These are phyloP conservation scores for Ectropis grisescens DNA, from an alignment of 1,140 invertebrate species.

Conservation along the genomic window DNA sequence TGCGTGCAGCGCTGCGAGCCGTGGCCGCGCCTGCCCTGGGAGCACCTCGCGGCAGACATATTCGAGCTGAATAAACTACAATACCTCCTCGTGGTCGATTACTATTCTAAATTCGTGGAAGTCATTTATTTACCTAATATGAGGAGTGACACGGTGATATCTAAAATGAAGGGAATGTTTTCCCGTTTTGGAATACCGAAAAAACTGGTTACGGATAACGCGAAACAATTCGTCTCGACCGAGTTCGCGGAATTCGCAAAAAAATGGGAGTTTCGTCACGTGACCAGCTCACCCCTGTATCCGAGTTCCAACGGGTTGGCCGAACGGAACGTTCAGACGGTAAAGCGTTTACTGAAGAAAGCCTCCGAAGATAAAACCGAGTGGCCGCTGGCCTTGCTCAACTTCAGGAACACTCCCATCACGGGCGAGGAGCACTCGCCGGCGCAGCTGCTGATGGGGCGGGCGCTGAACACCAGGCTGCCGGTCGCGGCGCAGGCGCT, in stretches of 20 bases:
- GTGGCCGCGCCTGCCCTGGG: constrained; percentile 13
- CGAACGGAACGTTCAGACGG: constrained; percentile 17
- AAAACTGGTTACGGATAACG: constrained; percentile 9
- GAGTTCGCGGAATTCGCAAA: constrained; percentile 17
- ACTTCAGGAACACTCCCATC: constrained; percentile 19
- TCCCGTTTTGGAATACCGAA: not conserved
- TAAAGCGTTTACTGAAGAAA: constrained; percentile 23
- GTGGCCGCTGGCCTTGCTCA: constrained; percentile 20
- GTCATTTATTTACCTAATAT: constrained; percentile 8
- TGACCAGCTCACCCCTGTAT: constrained; percentile 20
- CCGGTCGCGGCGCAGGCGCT: constrained; percentile 3
- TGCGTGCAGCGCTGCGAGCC: too few relatives aligned
- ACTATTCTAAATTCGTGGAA: constrained; percentile 22
- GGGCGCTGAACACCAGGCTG: constrained; percentile 10
- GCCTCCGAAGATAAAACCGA: constrained; percentile 17
- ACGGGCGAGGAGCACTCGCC: constrained; percentile 12
- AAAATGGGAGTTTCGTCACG: constrained; percentile 21
- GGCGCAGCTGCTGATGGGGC: constrained; percentile 14
- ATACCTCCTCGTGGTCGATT: constrained; percentile 20
- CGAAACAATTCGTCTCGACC: constrained; percentile 15
- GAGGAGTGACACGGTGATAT: constrained; percentile 13
- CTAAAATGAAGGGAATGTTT: constrained; percentile 1
- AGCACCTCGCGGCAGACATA: constrained; percentile 12
- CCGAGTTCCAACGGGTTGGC: constrained; percentile 23
- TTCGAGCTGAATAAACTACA: constrained; percentile 9